Percentiles rank a stretch among this genome's conserved stretches.
Evolutionary conservation across 2,888 invertebrate genomes (phyloP).

Genomic region (Meteorus cinctellus): DNA sequence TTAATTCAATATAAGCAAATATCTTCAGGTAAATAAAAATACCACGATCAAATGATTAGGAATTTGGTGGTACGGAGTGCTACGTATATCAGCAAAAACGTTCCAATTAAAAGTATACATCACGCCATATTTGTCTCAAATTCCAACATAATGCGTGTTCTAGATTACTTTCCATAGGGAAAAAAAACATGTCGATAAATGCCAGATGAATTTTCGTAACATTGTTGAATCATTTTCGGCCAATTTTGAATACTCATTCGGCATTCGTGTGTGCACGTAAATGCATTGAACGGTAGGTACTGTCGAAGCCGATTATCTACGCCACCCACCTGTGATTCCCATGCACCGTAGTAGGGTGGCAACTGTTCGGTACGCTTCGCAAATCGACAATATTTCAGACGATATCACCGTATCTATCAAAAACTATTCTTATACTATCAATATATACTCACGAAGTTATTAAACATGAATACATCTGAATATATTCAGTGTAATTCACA

Average conservation of each 20-base stretch:
- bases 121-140: too few species aligned
- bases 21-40: too few species aligned
- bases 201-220: not conserved
- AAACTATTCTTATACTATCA: constrained; percentile 18
- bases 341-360: constrained; percentile 56
- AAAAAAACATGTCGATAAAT: constrained; percentile 14
- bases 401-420: constrained; percentile 35
- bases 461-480: not conserved
- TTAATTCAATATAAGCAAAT: too few species aligned
- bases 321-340: constrained; percentile 70
- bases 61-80: too few species aligned
- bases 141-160: too few species aligned
- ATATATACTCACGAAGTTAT: not conserved
- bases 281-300: constrained; percentile 55
- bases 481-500: not conserved
- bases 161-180: too few species aligned
- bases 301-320: constrained; percentile 66
- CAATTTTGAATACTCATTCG: constrained; percentile 28
- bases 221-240: constrained; percentile 28
- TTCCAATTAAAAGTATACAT: too few species aligned
- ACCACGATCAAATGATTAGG: too few species aligned
- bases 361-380: constrained; percentile 21
- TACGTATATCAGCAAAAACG: too few species aligned
- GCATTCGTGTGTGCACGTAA: constrained; percentile 59
- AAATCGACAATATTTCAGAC: constrained; percentile 42